These are phyloP conservation scores for Lepidonotus clava DNA, from an alignment of 2,888 invertebrate species.

Conservation along the genomic window DNA sequence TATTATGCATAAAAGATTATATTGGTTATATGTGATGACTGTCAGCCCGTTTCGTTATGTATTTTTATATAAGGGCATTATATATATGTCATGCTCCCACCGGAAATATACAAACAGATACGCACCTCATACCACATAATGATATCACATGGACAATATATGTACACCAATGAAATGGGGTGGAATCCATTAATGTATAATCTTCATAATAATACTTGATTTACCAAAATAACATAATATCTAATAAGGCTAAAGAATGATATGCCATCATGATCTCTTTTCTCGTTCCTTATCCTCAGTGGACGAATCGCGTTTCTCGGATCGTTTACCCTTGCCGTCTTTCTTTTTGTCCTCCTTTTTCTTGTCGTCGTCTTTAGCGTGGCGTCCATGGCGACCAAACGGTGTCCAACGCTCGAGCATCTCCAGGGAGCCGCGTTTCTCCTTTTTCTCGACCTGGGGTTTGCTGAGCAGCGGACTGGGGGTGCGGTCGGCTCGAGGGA, in stretches of 20 bases:
- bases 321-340: background rate
- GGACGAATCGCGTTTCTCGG: background rate
- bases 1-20: no score
- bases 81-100: background rate
- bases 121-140: background rate
- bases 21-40: no score
- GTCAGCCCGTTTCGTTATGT: no score
- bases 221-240: background rate
- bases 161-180: slow-evolving; percentile 17
- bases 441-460: background rate
- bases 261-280: background rate
- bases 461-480: slow-evolving; percentile 36
- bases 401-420: background rate
- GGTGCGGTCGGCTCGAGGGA: slow-evolving; percentile 14
- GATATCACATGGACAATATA: slow-evolving; percentile 9
- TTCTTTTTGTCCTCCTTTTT: background rate
- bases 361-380: background rate
- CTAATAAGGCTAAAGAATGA: background rate
- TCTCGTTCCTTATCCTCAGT: background rate
- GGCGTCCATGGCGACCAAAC: background rate
- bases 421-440: background rate
- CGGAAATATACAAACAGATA: background rate
- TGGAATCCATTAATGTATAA: slow-evolving; percentile 25
- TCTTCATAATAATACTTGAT: no score
- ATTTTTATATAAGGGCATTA: background rate